Evolutionary conservation across 2,113 vertebrate species (phyloP), one percentile per base, ranked within the genome.

Genomic region (Microcebus jonahi): DNA sequence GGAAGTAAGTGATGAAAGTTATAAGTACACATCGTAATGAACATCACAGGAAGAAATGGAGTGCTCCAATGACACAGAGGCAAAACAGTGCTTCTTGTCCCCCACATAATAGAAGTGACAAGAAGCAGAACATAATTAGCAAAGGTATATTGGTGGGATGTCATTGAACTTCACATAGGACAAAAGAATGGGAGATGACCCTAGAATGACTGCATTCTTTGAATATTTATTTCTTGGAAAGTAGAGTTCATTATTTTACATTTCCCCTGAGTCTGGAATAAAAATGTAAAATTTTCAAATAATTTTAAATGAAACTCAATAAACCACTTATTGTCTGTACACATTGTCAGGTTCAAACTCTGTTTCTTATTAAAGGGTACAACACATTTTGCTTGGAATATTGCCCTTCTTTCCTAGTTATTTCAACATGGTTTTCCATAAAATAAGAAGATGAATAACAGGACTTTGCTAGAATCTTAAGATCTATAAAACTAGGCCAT

Each of bases 241-340:
- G 8, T 48, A 3, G 27, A 94, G 18, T 75, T 73, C 12, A 59
- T 95, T 86, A 34, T 61, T 92, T 92, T 57, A 55, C 1, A 76
- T 31, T 77, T 87, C 20, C 6, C 31, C 9, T 88, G 42, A 84
- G 29, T 9, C 34, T 67, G 7, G 6, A 31, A 94, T 25, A 53
- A 95, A 94, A 70, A 29, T 31, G 6, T 45, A 86, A 82, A 84
- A 36, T 21, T 77, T 14, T 89, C 23, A 95, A 91, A 53, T 94
- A 71, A 94, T 45, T 93, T 97, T 45, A 84, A 50, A 55, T 25
- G 36, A 36, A 89, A 91, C 14, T 76, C 34, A 55, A 82, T 75
- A 17, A 85, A n/a, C 5, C 0, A 20, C 13, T 79, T 76, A 59
- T 73, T 45, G 3, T 14, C 23, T 76, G 27, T 13, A 67, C 31